Conservation (phyloP, 2,888 invertebrate genomes). For the Coronaproctus castanopsis region DNA sequence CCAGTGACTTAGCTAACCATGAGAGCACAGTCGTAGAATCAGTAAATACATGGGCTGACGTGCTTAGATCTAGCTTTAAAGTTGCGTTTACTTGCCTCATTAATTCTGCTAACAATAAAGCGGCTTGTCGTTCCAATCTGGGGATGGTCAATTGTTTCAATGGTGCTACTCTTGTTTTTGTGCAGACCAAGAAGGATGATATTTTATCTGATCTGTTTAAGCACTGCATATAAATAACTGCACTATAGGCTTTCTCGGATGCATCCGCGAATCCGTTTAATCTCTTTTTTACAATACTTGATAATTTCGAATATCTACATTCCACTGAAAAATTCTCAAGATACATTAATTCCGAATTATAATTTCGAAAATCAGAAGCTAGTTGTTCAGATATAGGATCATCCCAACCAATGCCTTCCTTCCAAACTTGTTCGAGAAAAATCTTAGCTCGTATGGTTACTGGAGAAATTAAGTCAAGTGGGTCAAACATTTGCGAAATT, state of each 20-base stretch:
- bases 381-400: slow-evolving; percentile 13
- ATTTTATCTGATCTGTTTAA: neutral
- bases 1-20: neutral
- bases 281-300: neutral
- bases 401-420: slow-evolving; percentile 18
- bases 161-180: slow-evolving; percentile 1
- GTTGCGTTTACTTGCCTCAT: too few species aligned
- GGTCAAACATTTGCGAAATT: slow-evolving; percentile 19
- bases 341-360: neutral
- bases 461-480: slow-evolving; percentile 19
- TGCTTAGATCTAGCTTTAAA: too few species aligned
- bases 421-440: slow-evolving; percentile 18
- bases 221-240: neutral
- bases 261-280: neutral
- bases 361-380: neutral
- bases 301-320: slow-evolving; percentile 1
- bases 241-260: neutral
- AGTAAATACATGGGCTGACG: neutral
- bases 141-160: neutral
- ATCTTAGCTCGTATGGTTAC: slow-evolving; percentile 19
- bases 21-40: neutral
- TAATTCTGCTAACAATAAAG: neutral
- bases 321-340: slow-evolving; percentile 1
- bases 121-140: neutral
- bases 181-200: neutral